These are phyloP conservation scores for Eupithecia insigniata DNA, from an alignment of 2,888 invertebrate species.

Conservation along the genomic window DNA sequence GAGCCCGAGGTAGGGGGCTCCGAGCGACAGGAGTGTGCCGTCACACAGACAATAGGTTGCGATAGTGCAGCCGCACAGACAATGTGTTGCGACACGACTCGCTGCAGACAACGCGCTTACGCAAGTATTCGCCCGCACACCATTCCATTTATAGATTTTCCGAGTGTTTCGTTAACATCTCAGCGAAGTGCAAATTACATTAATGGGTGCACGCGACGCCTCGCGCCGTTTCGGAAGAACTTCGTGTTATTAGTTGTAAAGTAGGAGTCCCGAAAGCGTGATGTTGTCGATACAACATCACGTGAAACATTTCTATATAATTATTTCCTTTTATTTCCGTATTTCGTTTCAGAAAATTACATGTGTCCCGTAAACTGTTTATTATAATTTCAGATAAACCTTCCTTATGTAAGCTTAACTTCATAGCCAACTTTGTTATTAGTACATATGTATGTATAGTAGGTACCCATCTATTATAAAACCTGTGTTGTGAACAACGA, in stretches of 20 bases:
- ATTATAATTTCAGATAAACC: background rate
- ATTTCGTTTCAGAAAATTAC: background rate
- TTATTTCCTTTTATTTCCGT: background rate
- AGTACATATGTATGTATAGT: no score
- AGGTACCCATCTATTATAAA: background rate
- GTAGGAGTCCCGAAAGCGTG: background rate
- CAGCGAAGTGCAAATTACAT: background rate
- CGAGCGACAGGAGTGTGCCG: background rate
- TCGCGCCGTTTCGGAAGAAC: background rate
- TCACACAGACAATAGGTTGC: background rate
- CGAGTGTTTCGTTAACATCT: background rate
- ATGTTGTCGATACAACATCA: no score
- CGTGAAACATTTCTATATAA: no score
- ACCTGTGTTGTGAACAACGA: background rate
- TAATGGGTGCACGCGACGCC: background rate
- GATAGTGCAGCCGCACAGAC: background rate
- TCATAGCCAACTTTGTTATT: background rate
- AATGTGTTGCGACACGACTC: background rate
- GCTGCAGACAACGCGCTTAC: background rate
- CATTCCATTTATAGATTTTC: background rate
- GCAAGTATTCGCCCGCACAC: background rate
- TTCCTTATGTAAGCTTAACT: background rate
- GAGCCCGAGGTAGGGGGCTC: background rate
- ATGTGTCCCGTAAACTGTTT: background rate
- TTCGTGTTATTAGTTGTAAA: background rate